phyloP scores from a whole-genome alignment of 2,888 invertebrate species.

The Melolontha melolontha region DNA sequence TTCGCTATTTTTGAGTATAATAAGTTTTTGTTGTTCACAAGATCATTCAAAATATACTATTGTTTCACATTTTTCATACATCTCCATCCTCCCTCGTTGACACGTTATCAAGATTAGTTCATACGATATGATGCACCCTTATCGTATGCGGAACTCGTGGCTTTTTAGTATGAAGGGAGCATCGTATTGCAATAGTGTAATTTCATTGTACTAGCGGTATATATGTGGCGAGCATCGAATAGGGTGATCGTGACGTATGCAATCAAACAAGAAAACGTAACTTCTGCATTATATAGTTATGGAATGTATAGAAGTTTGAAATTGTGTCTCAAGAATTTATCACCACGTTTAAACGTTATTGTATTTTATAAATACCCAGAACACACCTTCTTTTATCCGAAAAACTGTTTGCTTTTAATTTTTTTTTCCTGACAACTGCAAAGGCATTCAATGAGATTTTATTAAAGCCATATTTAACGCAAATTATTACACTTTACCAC shows the following conservation, averaged over 20 bases:
- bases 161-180: slow-evolving; percentile 48
- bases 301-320: not conserved
- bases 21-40: too few relatives aligned
- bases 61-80: slow-evolving; percentile 11
- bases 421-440: too few relatives aligned
- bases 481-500: not conserved
- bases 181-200: slow-evolving; percentile 49
- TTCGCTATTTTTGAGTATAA: too few relatives aligned
- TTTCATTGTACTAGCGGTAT: slow-evolving; percentile 25
- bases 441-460: not conserved
- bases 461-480: slow-evolving; percentile 24
- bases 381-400: slow-evolving; percentile 1
- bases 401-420: too few relatives aligned
- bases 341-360: not conserved
- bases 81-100: slow-evolving; percentile 44
- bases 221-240: too few relatives aligned
- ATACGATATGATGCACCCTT: slow-evolving; percentile 50
- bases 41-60: not conserved
- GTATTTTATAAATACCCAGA: not conserved
- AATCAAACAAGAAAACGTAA: slow-evolving; percentile 32
- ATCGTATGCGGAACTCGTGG: slow-evolving; percentile 42
- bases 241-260: slow-evolving; percentile 20
- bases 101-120: slow-evolving; percentile 51
- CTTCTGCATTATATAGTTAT: not conserved
- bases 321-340: too few relatives aligned